A percentile compares a stretch with the other conserved stretches of the same genome.
Conservation (phyloP, 2,797 vertebrate species). For the Pyrocephalus nanus region DNA sequence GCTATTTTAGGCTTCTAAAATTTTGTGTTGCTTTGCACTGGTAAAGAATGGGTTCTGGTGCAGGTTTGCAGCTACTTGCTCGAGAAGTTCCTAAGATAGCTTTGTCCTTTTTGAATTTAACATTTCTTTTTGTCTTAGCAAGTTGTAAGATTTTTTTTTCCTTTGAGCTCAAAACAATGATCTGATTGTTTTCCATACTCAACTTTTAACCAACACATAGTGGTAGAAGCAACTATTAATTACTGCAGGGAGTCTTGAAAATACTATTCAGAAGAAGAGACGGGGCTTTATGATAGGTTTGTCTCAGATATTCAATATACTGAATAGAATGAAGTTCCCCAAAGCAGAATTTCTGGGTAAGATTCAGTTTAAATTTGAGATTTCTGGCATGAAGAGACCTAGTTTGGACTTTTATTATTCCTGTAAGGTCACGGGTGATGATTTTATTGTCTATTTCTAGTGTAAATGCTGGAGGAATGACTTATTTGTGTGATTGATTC, state of each 20-base stretch:
- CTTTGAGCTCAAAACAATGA: background rate
- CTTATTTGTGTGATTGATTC: background rate
- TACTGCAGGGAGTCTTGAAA: background rate
- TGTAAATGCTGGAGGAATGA: background rate
- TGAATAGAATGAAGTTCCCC: background rate
- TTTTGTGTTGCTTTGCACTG: background rate
- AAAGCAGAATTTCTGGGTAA: background rate
- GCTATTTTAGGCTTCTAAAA: background rate
- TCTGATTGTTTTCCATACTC: background rate
- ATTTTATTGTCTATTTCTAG: background rate
- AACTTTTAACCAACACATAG: background rate
- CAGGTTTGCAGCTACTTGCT: background rate
- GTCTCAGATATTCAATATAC: background rate
- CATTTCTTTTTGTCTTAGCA: background rate
- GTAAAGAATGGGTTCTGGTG: background rate
- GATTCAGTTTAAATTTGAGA: background rate
- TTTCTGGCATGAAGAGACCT: background rate
- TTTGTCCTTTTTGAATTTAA: rapidly evolving
- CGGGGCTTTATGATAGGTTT: background rate
- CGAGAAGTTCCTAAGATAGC: background rate
- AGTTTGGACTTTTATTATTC: background rate
- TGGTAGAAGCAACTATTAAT: background rate
- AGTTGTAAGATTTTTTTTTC: rapidly evolving
- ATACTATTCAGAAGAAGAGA: background rate
- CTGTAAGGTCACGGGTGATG: background rate